Percentiles rank a stretch among this genome's conserved stretches.
Conservation (phyloP, 1,140 invertebrate genomes). For the Diorhabda sublineata region DNA sequence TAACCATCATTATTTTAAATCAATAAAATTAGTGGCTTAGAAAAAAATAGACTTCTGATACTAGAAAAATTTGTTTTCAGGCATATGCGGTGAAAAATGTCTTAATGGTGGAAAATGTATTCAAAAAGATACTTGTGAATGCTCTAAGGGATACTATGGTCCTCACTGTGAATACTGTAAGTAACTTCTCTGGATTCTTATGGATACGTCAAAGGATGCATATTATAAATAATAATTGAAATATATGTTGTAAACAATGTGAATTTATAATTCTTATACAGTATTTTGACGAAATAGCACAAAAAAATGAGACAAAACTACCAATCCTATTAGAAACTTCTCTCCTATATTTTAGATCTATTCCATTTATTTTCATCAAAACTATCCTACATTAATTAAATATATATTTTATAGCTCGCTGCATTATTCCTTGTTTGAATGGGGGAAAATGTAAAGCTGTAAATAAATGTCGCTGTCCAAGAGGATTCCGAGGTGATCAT, state of each 20-base stretch:
- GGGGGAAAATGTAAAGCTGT: constrained; percentile 79
- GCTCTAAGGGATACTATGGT: constrained; percentile 85
- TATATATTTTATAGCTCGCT: constrained; percentile 62
- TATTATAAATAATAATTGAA: too few species aligned
- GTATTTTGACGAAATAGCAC: neutral
- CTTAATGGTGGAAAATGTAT: constrained; percentile 89
- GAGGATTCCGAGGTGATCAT: constrained; percentile 75
- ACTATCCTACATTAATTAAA: constrained; percentile 11
- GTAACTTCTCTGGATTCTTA: constrained; percentile 44
- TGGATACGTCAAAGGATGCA: neutral
- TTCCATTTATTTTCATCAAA: neutral
- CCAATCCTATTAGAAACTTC: neutral
- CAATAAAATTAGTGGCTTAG: too few species aligned
- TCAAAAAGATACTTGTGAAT: constrained; percentile 87
- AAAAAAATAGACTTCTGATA: too few species aligned
- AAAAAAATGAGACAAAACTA: neutral
- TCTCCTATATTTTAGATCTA: too few species aligned
- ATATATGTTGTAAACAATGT: too few species aligned
- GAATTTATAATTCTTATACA: too few species aligned
- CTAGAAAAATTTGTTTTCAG: constrained; percentile 10
- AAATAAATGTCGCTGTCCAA: constrained; percentile 78
- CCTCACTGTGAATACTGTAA: constrained; percentile 85
- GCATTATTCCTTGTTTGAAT: constrained; percentile 82
- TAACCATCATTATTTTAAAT: too few species aligned
- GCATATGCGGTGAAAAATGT: constrained; percentile 84